Evolutionary conservation across 1,140 invertebrate genomes (phyloP).

Genomic region (Panagrolaimus sp.): DNA sequence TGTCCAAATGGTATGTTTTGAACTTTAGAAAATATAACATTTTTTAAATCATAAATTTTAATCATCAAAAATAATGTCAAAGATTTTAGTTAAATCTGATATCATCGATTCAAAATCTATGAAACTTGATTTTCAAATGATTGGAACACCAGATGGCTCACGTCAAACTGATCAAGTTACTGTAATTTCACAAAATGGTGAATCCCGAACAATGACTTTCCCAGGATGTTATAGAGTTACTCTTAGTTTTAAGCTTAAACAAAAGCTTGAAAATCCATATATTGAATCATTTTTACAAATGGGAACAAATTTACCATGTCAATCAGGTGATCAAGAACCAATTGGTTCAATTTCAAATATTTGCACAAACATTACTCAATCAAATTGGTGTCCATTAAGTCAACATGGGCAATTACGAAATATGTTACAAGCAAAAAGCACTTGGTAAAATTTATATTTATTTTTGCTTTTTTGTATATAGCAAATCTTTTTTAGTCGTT

Average conservation of each 20-base stretch:
- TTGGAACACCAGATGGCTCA: slow-evolving; percentile 13
- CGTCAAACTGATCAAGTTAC: slow-evolving; percentile 23
- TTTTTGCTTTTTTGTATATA: not conserved
- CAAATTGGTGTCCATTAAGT: slow-evolving; percentile 42
- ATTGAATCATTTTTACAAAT: slow-evolving; percentile 40
- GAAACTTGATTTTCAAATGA: slow-evolving; percentile 27
- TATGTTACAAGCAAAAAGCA: slow-evolving; percentile 31
- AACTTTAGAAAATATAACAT: not conserved
- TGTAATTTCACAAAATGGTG: slow-evolving; percentile 31
- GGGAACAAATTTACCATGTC: slow-evolving; percentile 37
- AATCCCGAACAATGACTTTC: slow-evolving; percentile 26
- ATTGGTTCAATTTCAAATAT: slow-evolving; percentile 18
- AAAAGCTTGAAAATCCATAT: slow-evolving; percentile 35
- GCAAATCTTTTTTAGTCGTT: slow-evolving; percentile 27
- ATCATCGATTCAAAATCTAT: slow-evolving; percentile 25
- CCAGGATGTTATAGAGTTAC: slow-evolving; percentile 35
- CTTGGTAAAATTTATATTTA: slow-evolving; percentile 23
- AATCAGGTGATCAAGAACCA: slow-evolving; percentile 23
- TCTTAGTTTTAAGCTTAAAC: slow-evolving; percentile 30
- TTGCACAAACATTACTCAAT: slow-evolving; percentile 34
- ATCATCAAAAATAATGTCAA: too few species aligned
- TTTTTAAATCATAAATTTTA: too few species aligned
- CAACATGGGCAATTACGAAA: slow-evolving; percentile 27
- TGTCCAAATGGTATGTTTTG: slow-evolving; percentile 32
- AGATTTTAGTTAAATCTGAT: slow-evolving; percentile 27